Evolutionary conservation across 2,797 vertebrate genomes (phyloP), one percentile per base, ranked within the genome.

Genomic region (Syngnathus acus): DNA sequence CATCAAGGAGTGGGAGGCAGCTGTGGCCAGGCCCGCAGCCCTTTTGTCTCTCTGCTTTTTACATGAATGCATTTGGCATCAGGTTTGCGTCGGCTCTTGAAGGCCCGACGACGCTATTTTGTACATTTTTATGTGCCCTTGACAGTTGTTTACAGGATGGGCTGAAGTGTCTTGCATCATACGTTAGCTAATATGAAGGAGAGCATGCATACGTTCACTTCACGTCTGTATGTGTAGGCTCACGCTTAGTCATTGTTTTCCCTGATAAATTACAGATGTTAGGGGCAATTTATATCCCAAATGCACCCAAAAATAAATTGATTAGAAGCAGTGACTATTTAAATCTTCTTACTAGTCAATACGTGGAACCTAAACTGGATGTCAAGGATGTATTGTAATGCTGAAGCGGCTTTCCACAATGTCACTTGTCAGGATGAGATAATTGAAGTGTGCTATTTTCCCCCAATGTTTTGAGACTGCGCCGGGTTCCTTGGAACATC

Each of bases 1-100:
- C 65, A 61, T 77, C 62, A 83, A 83, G 71, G 68, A 70, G 78
- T 64, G 48, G 50, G 76, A 73, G 51, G 73, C 70, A 62, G 68
- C 82, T 78, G 71, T 76, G 80, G 75, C 76, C 68, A 72, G 64
- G 63, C 64, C 77, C 9, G 62, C 7, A 13, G 40, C 17, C 50
- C 62, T 51, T 65, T 65, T 65, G 64, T 65, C 48, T 64, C 45
- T n/a, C 13, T 6, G 47, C 21, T 51, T 64, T 64, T 69, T 63
- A 75, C 50, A 66, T 66, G 68, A 69, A 65, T 74, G 38, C 5
- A 47, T 54, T 72, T 72, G 47, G 57, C 66, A 70, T 60, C 13
- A 26, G 60, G 72, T 75, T 78, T 73, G 48, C 21, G 50, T 51
- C 68, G 43, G 67, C 17, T 63, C 9, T 63, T 48, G 21, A 42